Evolutionary conservation across 2,888 invertebrate genomes (phyloP).

Genomic region (Anodontia alba): DNA sequence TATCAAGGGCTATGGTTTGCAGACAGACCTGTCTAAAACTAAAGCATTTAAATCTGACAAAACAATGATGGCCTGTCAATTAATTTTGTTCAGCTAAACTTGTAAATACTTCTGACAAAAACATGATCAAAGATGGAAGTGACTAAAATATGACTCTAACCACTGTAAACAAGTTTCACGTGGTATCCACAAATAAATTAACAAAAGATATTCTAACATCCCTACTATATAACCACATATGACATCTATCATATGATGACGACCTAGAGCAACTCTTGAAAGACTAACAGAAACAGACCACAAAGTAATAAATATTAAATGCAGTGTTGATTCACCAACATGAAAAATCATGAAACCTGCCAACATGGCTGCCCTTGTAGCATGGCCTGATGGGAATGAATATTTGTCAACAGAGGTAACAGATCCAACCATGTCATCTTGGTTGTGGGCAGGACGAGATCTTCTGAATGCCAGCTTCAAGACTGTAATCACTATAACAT

Average conservation of each 20-base stretch:
- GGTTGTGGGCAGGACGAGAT: constrained; percentile 90
- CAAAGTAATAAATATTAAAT: constrained; percentile 87
- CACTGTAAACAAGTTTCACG: constrained; percentile 68
- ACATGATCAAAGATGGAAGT: constrained; percentile 72
- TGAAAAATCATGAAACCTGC: constrained; percentile 88
- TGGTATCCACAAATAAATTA: constrained; percentile 73
- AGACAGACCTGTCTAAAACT: no score
- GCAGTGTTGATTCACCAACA: constrained; percentile 82
- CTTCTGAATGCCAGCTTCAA: constrained; percentile 92
- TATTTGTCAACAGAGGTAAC: constrained; percentile 91
- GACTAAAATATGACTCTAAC: constrained; percentile 76
- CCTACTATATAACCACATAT: constrained; percentile 91
- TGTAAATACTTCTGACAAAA: no score
- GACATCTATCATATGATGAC: constrained; percentile 96
- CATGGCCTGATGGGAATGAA: constrained; percentile 97
- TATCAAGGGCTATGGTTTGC: no score
- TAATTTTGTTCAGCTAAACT: no score
- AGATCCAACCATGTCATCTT: constrained; percentile 89
- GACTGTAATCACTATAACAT: constrained; percentile 91
- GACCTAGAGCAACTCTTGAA: constrained; percentile 92
- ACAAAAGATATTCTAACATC: constrained; percentile 69
- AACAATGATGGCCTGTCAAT: no score
- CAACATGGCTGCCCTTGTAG: constrained; percentile 92
- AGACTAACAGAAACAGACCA: constrained; percentile 92
- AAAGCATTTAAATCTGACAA: no score